Evolutionary conservation across 2,113 vertebrate genomes (phyloP).

Genomic region (Notarius quadriscutis): DNA sequence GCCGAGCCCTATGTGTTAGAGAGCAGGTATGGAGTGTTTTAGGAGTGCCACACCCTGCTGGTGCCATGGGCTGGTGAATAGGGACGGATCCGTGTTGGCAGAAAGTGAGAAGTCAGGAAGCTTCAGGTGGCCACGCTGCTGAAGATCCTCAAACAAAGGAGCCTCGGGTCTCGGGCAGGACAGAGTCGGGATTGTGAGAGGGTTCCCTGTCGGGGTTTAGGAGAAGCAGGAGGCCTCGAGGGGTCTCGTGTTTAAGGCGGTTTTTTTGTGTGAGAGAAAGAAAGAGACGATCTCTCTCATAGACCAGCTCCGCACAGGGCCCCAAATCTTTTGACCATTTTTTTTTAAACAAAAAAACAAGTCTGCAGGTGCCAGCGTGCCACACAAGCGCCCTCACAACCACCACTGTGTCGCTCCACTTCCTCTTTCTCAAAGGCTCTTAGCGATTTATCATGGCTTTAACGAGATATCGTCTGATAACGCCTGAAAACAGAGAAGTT

Average conservation of each 20-base stretch:
- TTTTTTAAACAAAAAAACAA: not conserved
- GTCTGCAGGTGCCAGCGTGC: constrained; percentile 48
- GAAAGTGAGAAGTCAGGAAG: constrained; percentile 38
- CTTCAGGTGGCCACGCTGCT: constrained; percentile 21
- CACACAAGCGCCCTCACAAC: constrained; percentile 45
- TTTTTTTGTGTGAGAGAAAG: constrained; percentile 15
- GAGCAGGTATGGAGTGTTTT: constrained; percentile 8
- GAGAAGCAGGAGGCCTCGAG: constrained; percentile 19
- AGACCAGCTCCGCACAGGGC: constrained; percentile 2
- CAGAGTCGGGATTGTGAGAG: constrained; percentile 34
- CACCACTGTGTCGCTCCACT: constrained; percentile 13
- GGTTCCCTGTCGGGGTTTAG: constrained; percentile 9
- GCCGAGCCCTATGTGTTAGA: not conserved
- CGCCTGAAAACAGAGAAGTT: not conserved
- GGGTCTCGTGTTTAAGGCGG: constrained; percentile 16
- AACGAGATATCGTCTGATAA: not conserved
- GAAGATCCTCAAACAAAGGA: constrained; percentile 27
- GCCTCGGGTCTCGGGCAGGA: constrained; percentile 7
- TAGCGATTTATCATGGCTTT: not conserved
- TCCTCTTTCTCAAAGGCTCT: constrained; percentile 23
- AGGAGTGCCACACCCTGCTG: not conserved
- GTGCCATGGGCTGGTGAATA: constrained; percentile 31
- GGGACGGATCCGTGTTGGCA: constrained; percentile 2
- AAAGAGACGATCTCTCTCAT: constrained; percentile 14
- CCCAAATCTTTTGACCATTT: constrained; percentile 31